phyloP scores from a whole-genome alignment of 2,888 invertebrate species.

The Pseudanteris insignis region DNA sequence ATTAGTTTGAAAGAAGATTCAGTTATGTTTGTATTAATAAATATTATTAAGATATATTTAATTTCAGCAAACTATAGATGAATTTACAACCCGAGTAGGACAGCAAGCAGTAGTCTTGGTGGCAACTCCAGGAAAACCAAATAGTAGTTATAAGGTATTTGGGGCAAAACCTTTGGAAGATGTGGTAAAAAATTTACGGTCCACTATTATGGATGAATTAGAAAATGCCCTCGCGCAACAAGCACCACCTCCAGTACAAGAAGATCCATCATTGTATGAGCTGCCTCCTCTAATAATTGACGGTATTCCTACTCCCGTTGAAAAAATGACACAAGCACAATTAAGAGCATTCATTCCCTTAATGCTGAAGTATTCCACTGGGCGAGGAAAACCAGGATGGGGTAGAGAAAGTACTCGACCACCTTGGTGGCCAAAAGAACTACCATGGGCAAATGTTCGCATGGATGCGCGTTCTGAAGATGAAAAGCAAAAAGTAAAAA shows the following conservation, averaged over 20 bases:
- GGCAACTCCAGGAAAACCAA: slow-evolving; percentile 95
- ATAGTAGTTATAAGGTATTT: slow-evolving; percentile 95
- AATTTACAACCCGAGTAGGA: slow-evolving; percentile 95
- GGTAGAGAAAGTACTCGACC: slow-evolving; percentile 95
- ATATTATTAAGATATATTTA: too few relatives aligned
- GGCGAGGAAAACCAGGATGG: slow-evolving; percentile 97
- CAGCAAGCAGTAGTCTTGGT: slow-evolving; percentile 97
- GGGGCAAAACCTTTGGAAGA: slow-evolving; percentile 96
- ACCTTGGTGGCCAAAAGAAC: slow-evolving; percentile 97
- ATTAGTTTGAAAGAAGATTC: too few relatives aligned
- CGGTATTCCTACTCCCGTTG: slow-evolving; percentile 97
- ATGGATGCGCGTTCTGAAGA: slow-evolving; percentile 97
- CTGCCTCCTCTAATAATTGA: slow-evolving; percentile 95
- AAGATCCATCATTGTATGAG: slow-evolving; percentile 94
- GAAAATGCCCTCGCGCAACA: slow-evolving; percentile 94
- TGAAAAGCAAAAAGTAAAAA: slow-evolving; percentile 90
- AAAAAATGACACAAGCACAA: slow-evolving; percentile 99
- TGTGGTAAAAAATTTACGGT: slow-evolving; percentile 89
- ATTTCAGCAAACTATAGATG: slow-evolving; percentile 88
- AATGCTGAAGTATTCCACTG: slow-evolving; percentile 97
- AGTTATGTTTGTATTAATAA: too few relatives aligned
- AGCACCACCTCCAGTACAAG: slow-evolving; percentile 84
- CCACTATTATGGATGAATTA: slow-evolving; percentile 93
- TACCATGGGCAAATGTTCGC: slow-evolving; percentile 97
- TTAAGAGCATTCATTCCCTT: slow-evolving; percentile 95